Base-by-base conservation (phyloP, 2,888 invertebrate genomes). In the Strigamia maritima region DNA sequence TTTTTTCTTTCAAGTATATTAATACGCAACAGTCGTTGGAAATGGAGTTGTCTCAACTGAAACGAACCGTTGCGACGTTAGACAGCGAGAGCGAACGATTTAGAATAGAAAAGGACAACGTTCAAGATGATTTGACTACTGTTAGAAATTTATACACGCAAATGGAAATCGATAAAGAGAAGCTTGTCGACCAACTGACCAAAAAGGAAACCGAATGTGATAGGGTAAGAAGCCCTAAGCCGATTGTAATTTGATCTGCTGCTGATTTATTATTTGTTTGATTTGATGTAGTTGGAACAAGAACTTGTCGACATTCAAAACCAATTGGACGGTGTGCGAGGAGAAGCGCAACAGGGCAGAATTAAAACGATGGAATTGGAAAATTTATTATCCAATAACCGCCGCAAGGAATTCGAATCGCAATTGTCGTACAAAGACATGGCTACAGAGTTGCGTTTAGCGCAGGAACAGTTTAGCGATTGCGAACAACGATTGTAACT, bases 391-490 rank as follows among this genome's bases (percentile, higher is more conserved):
- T 84, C 85, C 80, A 82, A 82, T 26, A 86, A 84, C 81, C 79
- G 86, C 7, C 86, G 86, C 81, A 87, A 86, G 81, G 87, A 87
- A 81, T 87, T 86, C 84, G 85, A 85, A 81, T 82, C 82, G 12
- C 86, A 86, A 81, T 81, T 86, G 35, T 81, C 83, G 19, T 80
- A 84, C 22, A 86, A 87, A 82, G 86, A 87, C 81, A 83, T 83
- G 75, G 83, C 83, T 35, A 84, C 86, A 0, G 87, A 87, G 81
- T 83, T 86, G 19, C 85, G 86, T 81, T 83, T 86, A 82, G 81
- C 86, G 31, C 85, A 84, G 81, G 86, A 86, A 80, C 81, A 86
- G 65, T 83, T 86, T n/a, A 82, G 84, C 14, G 83, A 86, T 22
- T 85, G 85, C 80, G 86, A 86, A 75, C 84, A 85, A 79, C 86